Percentiles rank a stretch among this genome's conserved stretches.
Conservation (phyloP, 2,888 invertebrate genomes). For the Drosophila greeni region DNA sequence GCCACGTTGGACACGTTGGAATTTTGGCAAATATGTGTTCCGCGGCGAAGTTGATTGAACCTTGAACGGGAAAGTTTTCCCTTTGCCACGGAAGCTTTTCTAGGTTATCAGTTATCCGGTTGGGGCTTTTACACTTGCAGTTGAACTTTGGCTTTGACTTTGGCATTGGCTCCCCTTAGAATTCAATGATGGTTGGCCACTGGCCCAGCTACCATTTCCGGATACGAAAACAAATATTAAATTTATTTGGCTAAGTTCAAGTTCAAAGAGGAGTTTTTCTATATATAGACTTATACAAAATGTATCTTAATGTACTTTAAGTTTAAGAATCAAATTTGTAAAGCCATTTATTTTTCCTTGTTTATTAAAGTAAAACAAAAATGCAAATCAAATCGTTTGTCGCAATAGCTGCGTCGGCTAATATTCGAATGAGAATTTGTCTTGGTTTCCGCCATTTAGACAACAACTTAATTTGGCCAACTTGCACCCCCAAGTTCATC, state of each 20-base stretch:
- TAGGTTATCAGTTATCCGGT: constrained; percentile 35
- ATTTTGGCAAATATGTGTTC: constrained; percentile 28
- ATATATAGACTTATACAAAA: background rate
- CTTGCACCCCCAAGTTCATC: constrained; percentile 30
- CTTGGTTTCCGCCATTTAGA: background rate
- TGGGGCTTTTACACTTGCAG: constrained; percentile 18
- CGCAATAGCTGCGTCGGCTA: background rate
- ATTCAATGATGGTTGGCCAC: constrained; percentile 3
- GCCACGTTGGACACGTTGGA: constrained; percentile 35
- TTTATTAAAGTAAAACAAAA: background rate
- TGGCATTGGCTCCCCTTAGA: constrained; percentile 11
- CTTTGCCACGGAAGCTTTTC: constrained; percentile 18
- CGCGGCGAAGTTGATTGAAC: constrained; percentile 34
- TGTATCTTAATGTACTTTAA: background rate
- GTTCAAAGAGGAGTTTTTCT: background rate
- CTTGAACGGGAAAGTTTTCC: constrained; percentile 30
- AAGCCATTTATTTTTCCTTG: background rate
- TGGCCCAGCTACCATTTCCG: background rate
- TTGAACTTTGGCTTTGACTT: constrained; percentile 28
- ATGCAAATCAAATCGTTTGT: background rate
- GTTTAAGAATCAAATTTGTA: background rate
- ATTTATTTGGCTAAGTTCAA: background rate
- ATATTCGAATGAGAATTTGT: constrained; percentile 7
- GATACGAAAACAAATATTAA: background rate
- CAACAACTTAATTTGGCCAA: constrained; percentile 35